Evolutionary conservation across 2,113 vertebrate species (phyloP).

Genomic region (Emydura subglobosa): DNA sequence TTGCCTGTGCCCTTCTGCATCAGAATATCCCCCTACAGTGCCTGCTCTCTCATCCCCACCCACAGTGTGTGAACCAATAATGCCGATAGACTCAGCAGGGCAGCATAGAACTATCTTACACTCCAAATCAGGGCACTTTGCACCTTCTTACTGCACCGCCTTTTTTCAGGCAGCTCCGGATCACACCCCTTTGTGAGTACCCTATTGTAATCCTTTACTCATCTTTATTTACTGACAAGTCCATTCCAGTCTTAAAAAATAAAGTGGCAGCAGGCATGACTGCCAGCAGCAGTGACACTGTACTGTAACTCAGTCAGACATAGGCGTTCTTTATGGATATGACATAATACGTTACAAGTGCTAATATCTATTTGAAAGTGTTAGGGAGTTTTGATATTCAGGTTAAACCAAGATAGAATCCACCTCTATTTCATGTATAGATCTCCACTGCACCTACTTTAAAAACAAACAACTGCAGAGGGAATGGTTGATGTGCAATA

Average conservation of each 20-base stretch:
- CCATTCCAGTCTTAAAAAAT: background rate
- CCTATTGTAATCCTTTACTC: background rate
- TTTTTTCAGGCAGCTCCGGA: background rate
- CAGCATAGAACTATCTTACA: accelerated
- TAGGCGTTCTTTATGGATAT: background rate
- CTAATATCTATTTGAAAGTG: background rate
- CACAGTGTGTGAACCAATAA: accelerated
- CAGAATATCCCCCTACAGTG: background rate
- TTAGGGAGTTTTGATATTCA: background rate
- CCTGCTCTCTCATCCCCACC: accelerated
- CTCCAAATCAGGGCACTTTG: background rate
- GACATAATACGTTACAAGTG: accelerated
- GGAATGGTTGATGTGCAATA: background rate
- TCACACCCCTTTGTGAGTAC: background rate
- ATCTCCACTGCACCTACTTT: background rate
- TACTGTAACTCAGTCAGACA: accelerated
- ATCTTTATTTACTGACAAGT: background rate
- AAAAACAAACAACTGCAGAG: background rate
- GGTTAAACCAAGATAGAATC: background rate
- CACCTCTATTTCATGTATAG: background rate
- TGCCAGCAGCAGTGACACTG: background rate
- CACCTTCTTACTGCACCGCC: background rate
- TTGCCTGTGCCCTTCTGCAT: background rate
- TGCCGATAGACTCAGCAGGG: accelerated
- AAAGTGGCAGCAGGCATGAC: accelerated